Percentiles rank a stretch among this genome's conserved stretches.
Evolutionary conservation across 2,113 vertebrate species (phyloP).

Genomic region (Spea bombifrons): DNA sequence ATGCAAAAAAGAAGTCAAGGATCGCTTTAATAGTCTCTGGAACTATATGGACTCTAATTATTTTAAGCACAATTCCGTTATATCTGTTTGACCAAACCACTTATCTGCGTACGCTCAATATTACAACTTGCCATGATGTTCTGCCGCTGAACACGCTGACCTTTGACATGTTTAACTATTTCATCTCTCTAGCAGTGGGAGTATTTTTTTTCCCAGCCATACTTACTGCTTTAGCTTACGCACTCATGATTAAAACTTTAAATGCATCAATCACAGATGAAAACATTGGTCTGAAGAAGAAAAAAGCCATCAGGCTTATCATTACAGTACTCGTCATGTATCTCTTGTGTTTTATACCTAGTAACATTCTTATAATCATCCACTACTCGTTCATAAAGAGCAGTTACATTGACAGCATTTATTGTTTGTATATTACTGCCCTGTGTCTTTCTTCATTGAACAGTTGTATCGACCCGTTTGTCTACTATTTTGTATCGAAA

Average conservation of each 20-base stretch:
- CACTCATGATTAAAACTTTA: constrained; percentile 76
- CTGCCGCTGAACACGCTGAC: constrained; percentile 59
- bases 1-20: constrained; percentile 62
- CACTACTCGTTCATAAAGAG: constrained; percentile 77
- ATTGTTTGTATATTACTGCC: constrained; percentile 71
- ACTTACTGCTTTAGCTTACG: constrained; percentile 76
- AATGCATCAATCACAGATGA: constrained; percentile 64
- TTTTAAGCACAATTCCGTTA: constrained; percentile 76
- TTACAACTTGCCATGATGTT: constrained; percentile 93
- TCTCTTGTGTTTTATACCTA: constrained; percentile 88
- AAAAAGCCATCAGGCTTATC: constrained; percentile 75
- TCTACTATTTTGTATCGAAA: constrained; percentile 93
- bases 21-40: constrained; percentile 68
- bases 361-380: constrained; percentile 83
- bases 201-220: constrained; percentile 80
- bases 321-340: constrained; percentile 77
- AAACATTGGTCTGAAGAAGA: constrained; percentile 69
- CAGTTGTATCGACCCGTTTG: constrained; percentile 91
- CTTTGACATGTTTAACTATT: constrained; percentile 77
- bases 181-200: constrained; percentile 78
- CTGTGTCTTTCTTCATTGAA: constrained; percentile 87
- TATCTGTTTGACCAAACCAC: constrained; percentile 78
- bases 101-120: constrained; percentile 60
- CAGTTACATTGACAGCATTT: constrained; percentile 61
- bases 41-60: constrained; percentile 76